These are phyloP conservation scores for Oscheius onirici DNA, from an alignment of 2,888 invertebrate species.

Conservation along the genomic window DNA sequence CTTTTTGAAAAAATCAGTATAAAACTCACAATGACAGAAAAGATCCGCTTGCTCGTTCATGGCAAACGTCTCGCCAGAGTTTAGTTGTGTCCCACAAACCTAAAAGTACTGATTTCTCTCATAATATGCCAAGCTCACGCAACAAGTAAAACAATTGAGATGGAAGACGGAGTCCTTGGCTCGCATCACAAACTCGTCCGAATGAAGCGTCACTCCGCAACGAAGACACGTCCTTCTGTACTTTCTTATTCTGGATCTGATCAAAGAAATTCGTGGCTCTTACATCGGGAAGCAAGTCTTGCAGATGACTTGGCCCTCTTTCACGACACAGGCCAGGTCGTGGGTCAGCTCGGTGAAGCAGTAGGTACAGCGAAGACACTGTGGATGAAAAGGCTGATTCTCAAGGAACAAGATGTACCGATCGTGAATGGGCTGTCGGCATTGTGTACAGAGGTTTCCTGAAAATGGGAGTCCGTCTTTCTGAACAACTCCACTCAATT, in stretches of 20 bases:
- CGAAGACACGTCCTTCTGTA: constrained; percentile 86
- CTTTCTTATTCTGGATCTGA: constrained; percentile 76
- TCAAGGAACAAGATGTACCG: constrained; percentile 27
- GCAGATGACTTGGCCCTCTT: constrained; percentile 33
- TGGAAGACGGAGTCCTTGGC: constrained; percentile 88
- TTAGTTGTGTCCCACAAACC: constrained; percentile 83
- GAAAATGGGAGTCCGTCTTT: too few species aligned
- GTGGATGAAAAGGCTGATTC: constrained; percentile 31
- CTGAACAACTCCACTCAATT: too few species aligned
- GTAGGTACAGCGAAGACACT: constrained; percentile 33
- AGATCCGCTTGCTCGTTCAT: constrained; percentile 79
- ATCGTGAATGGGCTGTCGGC: constrained; percentile 27
- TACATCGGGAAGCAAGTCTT: constrained; percentile 28
- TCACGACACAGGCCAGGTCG: constrained; percentile 22
- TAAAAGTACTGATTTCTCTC: constrained; percentile 6
- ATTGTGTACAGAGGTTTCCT: constrained; percentile 26
- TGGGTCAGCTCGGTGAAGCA: constrained; percentile 22
- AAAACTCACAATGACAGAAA: constrained; percentile 55
- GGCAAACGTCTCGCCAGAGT: constrained; percentile 90
- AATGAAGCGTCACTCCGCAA: constrained; percentile 85
- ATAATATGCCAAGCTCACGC: constrained; percentile 67
- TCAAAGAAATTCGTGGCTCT: background rate
- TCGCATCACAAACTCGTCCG: constrained; percentile 89
- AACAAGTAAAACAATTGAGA: constrained; percentile 87
- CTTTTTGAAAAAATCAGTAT: too few species aligned